Base-by-base conservation (phyloP, 2,113 vertebrate species). In the Caretta caretta region DNA sequence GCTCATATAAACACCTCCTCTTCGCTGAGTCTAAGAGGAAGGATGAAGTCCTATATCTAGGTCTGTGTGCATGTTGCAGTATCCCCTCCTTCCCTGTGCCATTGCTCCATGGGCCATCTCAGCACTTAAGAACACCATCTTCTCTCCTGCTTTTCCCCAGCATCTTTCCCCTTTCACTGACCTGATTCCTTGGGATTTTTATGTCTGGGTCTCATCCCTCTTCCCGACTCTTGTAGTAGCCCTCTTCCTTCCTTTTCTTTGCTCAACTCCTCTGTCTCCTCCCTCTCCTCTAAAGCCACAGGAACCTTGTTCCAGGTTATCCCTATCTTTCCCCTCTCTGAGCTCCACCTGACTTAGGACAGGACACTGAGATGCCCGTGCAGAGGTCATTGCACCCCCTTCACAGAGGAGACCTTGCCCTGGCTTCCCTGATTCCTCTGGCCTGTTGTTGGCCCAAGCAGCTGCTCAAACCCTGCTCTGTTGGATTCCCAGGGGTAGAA, bases 41-140 rank as follows among this genome's bases (percentile, higher is more conserved):
- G 80, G 14, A 16, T 53, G 8, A 2, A 13, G 1, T 24, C 49
- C 3, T 17, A 7, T 5, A n/a, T 27, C 29, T n/a, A 22, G 29
- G 2, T 31, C 19, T 16, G 29, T 46, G n/a, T 6, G 75, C 12
- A 10, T 24, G n/a, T 42, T 78, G 75, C 38, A 38, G 8, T 46
- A 38, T 11, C 75, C 38, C 38, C 8, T 76, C 5, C 2, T 6
- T 12, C 17, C 10, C 13, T 8, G 11, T 46, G 14, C 17, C 8
- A 3, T 11, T 4, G 31, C 35, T 50, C 42, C 53, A 38, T 19
- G 10, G 20, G 35, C 13, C 80, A 6, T 19, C 50, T n/a, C 19
- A 10, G 22, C 83, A 62, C 42, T 35, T n/a, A 24, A 38, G 69
- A 10, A n/a, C 35, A 27, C 31, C 25, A 29, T 48, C 50, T 20